These are phyloP conservation scores for Phenganax marumi DNA, from an alignment of 92 coral and sea anemone genomes.

Conservation along the genomic window DNA sequence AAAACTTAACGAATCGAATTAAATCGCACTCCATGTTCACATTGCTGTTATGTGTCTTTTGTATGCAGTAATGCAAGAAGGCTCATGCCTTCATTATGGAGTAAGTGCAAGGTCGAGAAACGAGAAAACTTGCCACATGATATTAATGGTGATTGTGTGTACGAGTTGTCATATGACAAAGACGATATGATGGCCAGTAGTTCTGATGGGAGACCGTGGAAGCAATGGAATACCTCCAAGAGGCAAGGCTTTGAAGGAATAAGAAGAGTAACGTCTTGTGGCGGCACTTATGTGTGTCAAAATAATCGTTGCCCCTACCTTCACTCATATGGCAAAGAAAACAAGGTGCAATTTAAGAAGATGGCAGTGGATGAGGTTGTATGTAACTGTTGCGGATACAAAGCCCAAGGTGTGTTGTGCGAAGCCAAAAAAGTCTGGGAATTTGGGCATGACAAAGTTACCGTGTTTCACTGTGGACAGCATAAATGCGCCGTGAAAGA, in stretches of 20 bases:
- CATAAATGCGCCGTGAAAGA: slow-evolving; percentile 47
- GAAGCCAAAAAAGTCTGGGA: slow-evolving; percentile 59
- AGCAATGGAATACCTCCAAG: neutral
- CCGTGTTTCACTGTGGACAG: slow-evolving; percentile 52
- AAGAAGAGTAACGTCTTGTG: slow-evolving; percentile 54
- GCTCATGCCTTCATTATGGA: slow-evolving; percentile 47
- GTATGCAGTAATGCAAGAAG: slow-evolving; percentile 27
- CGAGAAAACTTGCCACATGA: neutral
- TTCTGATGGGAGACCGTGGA: slow-evolving; percentile 19
- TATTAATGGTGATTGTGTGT: neutral
- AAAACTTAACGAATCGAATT: too few species aligned
- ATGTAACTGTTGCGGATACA: slow-evolving; percentile 50
- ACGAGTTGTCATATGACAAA: neutral
- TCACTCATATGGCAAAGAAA: slow-evolving; percentile 48
- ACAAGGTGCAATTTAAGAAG: slow-evolving; percentile 52
- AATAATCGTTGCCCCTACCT: slow-evolving; percentile 54
- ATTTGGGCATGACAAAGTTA: slow-evolving; percentile 33
- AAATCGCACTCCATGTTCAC: too few species aligned
- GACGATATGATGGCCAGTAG: neutral
- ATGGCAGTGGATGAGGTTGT: slow-evolving; percentile 19
- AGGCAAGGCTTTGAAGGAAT: slow-evolving; percentile 42
- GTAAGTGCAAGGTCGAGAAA: slow-evolving; percentile 3
- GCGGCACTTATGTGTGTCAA: slow-evolving; percentile 47
- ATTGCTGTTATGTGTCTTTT: too few species aligned
- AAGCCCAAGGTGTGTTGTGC: slow-evolving; percentile 43